Percentiles rank a stretch among this genome's conserved stretches.
These are phyloP conservation scores for Dryococelus australis DNA, from an alignment of 2,888 invertebrate species.

Conservation along the genomic window DNA sequence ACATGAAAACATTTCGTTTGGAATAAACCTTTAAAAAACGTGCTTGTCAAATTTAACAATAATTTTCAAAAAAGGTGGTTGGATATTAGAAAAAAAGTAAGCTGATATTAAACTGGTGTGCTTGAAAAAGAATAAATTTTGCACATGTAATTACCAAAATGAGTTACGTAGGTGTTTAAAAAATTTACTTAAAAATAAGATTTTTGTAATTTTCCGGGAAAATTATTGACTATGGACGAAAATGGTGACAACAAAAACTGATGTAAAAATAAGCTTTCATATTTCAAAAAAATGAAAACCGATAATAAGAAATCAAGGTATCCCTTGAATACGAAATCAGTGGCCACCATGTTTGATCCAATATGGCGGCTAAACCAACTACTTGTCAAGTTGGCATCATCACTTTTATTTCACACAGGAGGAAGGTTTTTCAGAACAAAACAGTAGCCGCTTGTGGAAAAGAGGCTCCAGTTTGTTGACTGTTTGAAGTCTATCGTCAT, in stretches of 20 bases:
- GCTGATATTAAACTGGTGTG: not conserved
- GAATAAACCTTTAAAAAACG: too few species aligned
- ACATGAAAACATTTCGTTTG: too few species aligned
- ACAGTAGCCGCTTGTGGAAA: not conserved
- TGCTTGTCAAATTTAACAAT: too few species aligned
- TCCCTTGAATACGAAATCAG: not conserved
- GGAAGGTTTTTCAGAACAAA: not conserved
- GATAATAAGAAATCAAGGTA: not conserved
- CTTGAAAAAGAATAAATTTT: not conserved
- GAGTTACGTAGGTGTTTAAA: not conserved
- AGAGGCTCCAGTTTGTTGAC: not conserved
- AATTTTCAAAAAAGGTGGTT: not conserved
- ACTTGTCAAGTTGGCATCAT: slow-evolving; percentile 12
- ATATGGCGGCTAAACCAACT: slow-evolving; percentile 19
- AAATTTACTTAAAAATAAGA: not conserved
- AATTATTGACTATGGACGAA: not conserved
- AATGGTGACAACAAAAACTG: not conserved
- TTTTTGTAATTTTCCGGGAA: not conserved
- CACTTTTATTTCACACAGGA: not conserved
- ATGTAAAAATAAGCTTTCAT: not conserved
- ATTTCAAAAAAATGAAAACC: not conserved
- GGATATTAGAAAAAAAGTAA: not conserved
- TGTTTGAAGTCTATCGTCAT: too few species aligned
- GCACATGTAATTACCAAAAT: not conserved
- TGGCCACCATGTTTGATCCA: slow-evolving; percentile 18